Percentiles rank a stretch among this genome's conserved stretches.
These are phyloP conservation scores for Takifugu bimaculatus DNA, from an alignment of 2,113 vertebrate genomes.

Conservation along the genomic window DNA sequence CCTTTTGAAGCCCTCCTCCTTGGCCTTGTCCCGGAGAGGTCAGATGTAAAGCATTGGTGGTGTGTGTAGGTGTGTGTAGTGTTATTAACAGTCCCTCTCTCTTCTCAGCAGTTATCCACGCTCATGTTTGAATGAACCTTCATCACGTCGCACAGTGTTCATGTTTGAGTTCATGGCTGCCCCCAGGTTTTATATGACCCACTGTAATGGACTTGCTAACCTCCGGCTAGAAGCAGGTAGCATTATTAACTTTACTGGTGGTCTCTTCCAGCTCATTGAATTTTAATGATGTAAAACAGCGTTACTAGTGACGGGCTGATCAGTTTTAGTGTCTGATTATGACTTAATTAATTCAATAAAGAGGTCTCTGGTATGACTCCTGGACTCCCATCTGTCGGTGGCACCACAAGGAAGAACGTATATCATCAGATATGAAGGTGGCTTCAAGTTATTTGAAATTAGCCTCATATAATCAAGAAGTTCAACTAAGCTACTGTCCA, in stretches of 20 bases:
- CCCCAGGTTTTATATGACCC: conserved; percentile 67
- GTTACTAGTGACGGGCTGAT: conserved; percentile 75
- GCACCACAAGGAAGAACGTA: neutral
- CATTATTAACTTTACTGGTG: conserved; percentile 58
- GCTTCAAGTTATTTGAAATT: no score
- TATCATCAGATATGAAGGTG: no score
- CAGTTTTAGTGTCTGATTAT: conserved; percentile 73
- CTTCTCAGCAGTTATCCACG: conserved; percentile 61
- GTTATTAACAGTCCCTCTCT: conserved; percentile 73
- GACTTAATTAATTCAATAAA: conserved; percentile 77
- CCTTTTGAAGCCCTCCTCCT: conserved; percentile 61
- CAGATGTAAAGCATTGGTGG: conserved; percentile 78
- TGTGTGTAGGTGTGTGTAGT: conserved; percentile 83
- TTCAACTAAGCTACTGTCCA: no score
- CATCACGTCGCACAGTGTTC: conserved; percentile 75
- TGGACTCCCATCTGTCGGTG: conserved; percentile 24
- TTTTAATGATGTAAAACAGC: conserved; percentile 69
- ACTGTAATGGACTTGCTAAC: conserved; percentile 65
- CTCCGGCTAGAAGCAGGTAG: conserved; percentile 55
- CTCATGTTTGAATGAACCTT: conserved; percentile 65
- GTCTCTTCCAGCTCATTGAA: conserved; percentile 62
- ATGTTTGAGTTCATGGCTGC: conserved; percentile 67
- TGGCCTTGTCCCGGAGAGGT: conserved; percentile 61
- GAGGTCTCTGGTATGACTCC: conserved; percentile 56
- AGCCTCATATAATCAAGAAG: no score